Evolutionary conservation across 2,113 vertebrate species (phyloP).

Genomic region (Gymnobelideus leadbeateri): DNA sequence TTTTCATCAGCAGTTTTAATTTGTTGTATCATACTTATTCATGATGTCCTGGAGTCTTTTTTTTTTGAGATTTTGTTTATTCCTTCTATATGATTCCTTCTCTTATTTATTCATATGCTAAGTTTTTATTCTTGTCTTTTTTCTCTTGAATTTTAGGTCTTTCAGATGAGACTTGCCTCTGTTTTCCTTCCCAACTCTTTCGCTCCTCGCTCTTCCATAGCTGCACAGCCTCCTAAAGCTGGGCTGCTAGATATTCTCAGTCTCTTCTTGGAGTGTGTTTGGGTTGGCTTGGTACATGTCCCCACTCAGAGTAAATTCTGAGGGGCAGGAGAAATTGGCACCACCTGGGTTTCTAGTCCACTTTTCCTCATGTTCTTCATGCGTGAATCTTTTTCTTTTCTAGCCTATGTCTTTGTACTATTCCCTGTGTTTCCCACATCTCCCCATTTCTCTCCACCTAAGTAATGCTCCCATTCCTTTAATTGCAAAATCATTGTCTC

Average conservation of each 20-base stretch:
- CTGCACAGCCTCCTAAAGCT: neutral
- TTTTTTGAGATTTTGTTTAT: neutral
- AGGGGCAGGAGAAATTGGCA: neutral
- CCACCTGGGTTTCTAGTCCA: neutral
- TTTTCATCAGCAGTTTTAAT: neutral
- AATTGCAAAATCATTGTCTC: neutral
- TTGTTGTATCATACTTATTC: too few relatives aligned
- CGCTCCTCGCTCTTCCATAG: neutral
- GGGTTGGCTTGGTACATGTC: neutral
- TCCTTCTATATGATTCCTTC: neutral
- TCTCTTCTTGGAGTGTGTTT: neutral
- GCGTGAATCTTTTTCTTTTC: neutral
- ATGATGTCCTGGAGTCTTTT: neutral
- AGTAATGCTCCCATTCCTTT: neutral
- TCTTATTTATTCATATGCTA: neutral
- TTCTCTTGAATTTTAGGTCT: neutral
- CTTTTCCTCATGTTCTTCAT: neutral
- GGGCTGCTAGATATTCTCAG: neutral
- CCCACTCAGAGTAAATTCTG: neutral
- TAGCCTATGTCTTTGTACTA: neutral
- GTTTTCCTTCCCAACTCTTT: neutral
- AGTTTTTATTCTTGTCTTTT: neutral
- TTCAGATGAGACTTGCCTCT: neutral
- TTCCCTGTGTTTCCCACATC: neutral
- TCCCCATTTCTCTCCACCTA: neutral